A percentile compares a stretch with the other conserved stretches of the same genome.
Conservation (phyloP, 2,797 vertebrate species). For the Etheostoma nigrum region DNA sequence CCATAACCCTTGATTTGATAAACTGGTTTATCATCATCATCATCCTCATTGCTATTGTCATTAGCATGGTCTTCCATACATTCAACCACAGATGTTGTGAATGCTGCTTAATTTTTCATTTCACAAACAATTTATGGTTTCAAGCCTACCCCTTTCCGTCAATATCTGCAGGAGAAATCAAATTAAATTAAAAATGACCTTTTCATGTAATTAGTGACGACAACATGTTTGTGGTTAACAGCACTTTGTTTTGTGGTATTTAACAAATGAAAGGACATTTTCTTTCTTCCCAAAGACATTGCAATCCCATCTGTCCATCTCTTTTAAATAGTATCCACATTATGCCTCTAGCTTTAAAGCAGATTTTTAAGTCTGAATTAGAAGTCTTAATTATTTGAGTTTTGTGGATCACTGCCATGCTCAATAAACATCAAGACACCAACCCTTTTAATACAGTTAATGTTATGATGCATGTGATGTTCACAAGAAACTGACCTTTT, state of each 20-base stretch:
- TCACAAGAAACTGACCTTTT: conserved; percentile 39
- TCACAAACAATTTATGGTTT: not conserved
- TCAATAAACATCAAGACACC: conserved; percentile 2
- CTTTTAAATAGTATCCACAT: conserved; percentile 8
- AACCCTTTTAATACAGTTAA: conserved; percentile 32
- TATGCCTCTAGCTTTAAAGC: not conserved
- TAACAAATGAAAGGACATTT: not conserved
- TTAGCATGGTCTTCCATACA: not conserved
- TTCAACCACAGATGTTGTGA: not conserved
- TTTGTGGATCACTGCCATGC: conserved; percentile 3
- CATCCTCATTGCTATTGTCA: not conserved
- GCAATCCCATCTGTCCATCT: conserved; percentile 8
- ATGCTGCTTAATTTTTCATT: not conserved
- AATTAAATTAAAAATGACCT: not conserved
- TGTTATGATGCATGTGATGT: conserved; percentile 36
- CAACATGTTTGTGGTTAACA: too few species aligned
- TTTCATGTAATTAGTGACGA: conserved; percentile 1
- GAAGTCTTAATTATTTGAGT: not conserved
- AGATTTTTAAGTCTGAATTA: not conserved
- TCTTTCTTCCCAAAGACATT: not conserved
- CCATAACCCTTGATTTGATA: conserved; percentile 14
- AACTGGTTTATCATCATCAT: not conserved
- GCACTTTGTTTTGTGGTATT: not conserved
- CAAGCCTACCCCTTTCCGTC: not conserved
- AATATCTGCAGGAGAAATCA: conserved; percentile 3